These are phyloP conservation scores for Phylloscopus trochiloides DNA, from an alignment of 2,113 vertebrate genomes.

Conservation along the genomic window DNA sequence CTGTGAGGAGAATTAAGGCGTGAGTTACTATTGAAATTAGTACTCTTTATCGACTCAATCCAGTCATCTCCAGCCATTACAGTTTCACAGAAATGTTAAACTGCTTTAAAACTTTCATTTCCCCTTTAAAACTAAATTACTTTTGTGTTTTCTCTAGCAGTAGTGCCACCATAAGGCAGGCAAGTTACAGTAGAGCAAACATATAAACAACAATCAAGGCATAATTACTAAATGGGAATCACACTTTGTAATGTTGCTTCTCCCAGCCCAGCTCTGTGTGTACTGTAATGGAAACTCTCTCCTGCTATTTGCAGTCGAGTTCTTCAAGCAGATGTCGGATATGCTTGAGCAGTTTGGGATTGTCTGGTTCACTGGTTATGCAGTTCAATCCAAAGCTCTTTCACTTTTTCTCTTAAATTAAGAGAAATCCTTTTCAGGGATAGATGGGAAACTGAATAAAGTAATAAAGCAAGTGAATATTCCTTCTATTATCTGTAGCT, in stretches of 20 bases:
- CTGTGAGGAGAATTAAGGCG: slow-evolving; percentile 67
- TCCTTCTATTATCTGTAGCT: not conserved
- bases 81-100: slow-evolving; percentile 75
- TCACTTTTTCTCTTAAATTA: slow-evolving; percentile 37
- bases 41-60: slow-evolving; percentile 65
- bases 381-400: slow-evolving; percentile 42
- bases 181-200: slow-evolving; percentile 72
- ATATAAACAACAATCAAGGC: slow-evolving; percentile 76
- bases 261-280: slow-evolving; percentile 4
- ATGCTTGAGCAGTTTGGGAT: slow-evolving; percentile 22
- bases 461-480: not conserved
- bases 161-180: slow-evolving; percentile 69
- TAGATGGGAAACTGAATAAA: not conserved
- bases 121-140: slow-evolving; percentile 78
- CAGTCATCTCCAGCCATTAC: slow-evolving; percentile 71
- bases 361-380: slow-evolving; percentile 55
- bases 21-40: slow-evolving; percentile 79
- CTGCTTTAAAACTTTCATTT: slow-evolving; percentile 80
- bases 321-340: slow-evolving; percentile 18
- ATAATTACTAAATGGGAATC: slow-evolving; percentile 75
- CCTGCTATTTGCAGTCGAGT: not conserved
- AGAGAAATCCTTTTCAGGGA: slow-evolving; percentile 13
- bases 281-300: slow-evolving; percentile 28
- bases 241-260: slow-evolving; percentile 40
- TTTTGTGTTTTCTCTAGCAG: slow-evolving; percentile 71